Evolutionary conservation across 2,797 vertebrate genomes (phyloP).

Genomic region (Sitta carolinensis): DNA sequence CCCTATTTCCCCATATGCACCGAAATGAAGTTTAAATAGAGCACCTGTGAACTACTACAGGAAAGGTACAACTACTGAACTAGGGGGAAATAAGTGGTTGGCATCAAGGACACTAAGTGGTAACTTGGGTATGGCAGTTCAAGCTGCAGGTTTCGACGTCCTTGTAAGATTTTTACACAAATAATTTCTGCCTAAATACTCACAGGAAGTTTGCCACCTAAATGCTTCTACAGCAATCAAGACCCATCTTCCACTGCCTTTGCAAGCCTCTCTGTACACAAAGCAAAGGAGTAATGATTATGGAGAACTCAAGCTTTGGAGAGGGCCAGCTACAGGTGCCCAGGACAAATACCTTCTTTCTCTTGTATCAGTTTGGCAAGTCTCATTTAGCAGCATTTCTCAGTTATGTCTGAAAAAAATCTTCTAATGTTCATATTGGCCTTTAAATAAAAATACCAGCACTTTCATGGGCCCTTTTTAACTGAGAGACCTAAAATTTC

Average conservation of each 20-base stretch:
- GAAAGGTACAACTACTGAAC: background rate
- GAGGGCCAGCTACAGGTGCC: background rate
- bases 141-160: background rate
- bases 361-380: background rate
- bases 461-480: background rate
- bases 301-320: background rate
- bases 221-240: background rate
- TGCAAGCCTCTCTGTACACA: background rate
- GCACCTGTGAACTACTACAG: background rate
- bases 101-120: background rate
- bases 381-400: background rate
- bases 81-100: background rate
- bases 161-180: background rate
- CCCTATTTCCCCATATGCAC: background rate
- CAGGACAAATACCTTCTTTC: background rate
- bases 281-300: background rate
- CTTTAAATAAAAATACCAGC: conserved; percentile 18
- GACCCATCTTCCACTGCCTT: background rate
- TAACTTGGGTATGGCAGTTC: background rate
- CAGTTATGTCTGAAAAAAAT: background rate
- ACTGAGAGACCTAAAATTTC: conserved; percentile 32
- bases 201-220: background rate
- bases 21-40: background rate
- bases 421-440: background rate
- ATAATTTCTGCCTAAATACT: background rate